Percentiles rank a stretch among this genome's conserved stretches.
Conservation (phyloP, 2,113 vertebrate genomes). For the Urocolius indicus region DNA sequence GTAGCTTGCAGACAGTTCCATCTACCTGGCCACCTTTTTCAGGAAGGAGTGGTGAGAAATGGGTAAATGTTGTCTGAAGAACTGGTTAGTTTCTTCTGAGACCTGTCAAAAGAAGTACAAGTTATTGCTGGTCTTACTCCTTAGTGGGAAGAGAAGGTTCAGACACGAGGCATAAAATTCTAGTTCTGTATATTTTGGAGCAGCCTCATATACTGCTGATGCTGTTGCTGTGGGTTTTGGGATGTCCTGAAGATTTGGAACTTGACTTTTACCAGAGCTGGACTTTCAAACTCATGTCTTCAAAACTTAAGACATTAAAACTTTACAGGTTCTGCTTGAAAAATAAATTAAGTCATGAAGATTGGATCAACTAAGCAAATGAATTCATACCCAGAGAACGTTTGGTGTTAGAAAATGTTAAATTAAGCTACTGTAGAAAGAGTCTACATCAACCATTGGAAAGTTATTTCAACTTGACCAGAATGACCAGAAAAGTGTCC, state of each 20-base stretch:
- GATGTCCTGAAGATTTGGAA: not conserved
- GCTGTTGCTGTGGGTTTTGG: not conserved
- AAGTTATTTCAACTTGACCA: not conserved
- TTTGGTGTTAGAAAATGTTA: not conserved
- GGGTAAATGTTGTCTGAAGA: not conserved
- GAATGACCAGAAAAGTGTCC: not conserved
- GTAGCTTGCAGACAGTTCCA: not conserved
- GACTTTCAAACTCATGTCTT: not conserved
- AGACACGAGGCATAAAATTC: not conserved
- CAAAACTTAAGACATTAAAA: not conserved
- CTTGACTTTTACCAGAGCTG: not conserved
- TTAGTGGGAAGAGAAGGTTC: not conserved
- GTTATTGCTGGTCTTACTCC: not conserved
- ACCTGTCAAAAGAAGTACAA: not conserved
- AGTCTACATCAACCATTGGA: not conserved
- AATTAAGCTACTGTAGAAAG: not conserved
- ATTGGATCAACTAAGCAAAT: not conserved
- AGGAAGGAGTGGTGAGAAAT: not conserved
- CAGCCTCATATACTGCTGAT: not conserved
- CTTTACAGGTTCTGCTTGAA: not conserved
- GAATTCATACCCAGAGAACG: not conserved
- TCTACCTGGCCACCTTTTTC: not conserved
- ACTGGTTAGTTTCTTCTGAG: not conserved
- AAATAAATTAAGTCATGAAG: not conserved
- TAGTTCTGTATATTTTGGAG: not conserved